A percentile compares a stretch with the other conserved stretches of the same genome.
phyloP scores from a whole-genome alignment of 92 coral and sea anemone genomes.

The Montipora capitata region DNA sequence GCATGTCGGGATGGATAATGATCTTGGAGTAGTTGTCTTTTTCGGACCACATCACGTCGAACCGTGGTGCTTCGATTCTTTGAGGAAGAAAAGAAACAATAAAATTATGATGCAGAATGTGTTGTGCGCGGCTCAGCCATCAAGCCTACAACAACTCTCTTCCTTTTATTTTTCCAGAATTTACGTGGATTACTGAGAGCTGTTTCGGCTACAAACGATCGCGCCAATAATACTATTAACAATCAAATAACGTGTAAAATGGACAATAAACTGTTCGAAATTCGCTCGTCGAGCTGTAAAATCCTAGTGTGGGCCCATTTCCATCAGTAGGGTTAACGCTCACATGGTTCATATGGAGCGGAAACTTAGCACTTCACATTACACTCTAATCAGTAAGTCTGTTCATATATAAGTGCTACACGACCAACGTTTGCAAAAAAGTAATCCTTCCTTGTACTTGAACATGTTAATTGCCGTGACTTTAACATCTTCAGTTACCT shows the following conservation, averaged over 20 bases:
- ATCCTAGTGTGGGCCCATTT: conserved; percentile 28
- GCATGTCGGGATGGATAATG: conserved; percentile 87
- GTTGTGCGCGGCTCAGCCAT: neutral
- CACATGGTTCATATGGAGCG: no score
- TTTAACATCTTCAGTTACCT: no score
- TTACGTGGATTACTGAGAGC: neutral
- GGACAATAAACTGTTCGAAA: conserved; percentile 46
- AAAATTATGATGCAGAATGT: neutral
- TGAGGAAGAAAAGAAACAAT: neutral
- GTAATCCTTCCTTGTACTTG: no score
- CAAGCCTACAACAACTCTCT: no score
- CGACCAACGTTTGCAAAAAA: no score
- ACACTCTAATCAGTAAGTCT: no score
- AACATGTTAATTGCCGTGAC: no score
- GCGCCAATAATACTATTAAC: no score
- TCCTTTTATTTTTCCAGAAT: neutral
- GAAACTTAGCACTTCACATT: no score
- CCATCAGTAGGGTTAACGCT: no score
- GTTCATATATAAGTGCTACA: no score
- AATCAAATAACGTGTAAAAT: neutral
- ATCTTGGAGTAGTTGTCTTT: conserved; percentile 82
- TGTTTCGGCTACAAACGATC: no score
- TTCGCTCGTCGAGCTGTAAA: conserved; percentile 80
- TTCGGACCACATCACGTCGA: conserved; percentile 87
- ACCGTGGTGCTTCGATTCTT: conserved; percentile 27